These are phyloP conservation scores for Sycobia sp. DNA, from an alignment of 1,140 invertebrate genomes.

Conservation along the genomic window DNA sequence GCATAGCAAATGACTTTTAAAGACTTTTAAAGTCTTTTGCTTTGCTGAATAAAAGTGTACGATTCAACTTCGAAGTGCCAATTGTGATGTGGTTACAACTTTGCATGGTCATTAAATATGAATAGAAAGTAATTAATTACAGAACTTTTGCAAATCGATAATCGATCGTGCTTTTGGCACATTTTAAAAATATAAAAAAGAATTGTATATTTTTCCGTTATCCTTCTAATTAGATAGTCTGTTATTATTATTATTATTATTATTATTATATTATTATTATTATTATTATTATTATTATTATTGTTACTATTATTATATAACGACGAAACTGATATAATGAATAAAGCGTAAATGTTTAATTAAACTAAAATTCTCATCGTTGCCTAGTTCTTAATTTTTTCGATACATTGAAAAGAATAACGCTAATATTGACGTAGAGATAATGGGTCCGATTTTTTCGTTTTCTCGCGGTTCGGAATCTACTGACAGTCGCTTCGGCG, in stretches of 20 bases:
- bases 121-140: conserved; percentile 32
- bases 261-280: too few relatives aligned
- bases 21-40: conserved; percentile 36
- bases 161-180: conserved; percentile 34
- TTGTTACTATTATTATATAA: conserved; percentile 35
- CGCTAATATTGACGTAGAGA: conserved; percentile 7
- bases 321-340: conserved; percentile 32
- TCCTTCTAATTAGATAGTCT: conserved; percentile 34
- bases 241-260: too few relatives aligned
- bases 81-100: conserved; percentile 33
- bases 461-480: conserved; percentile 37
- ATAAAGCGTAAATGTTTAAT: conserved; percentile 33
- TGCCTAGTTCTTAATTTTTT: conserved; percentile 29
- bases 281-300: conserved; percentile 32
- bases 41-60: conserved; percentile 21
- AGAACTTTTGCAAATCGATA: conserved; percentile 29
- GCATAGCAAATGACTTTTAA: conserved; percentile 32
- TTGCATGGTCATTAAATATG: conserved; percentile 31
- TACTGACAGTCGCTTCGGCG: conserved; percentile 53
- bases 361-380: conserved; percentile 29
- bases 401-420: conserved; percentile 12
- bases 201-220: conserved; percentile 37
- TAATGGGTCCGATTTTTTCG: conserved; percentile 32
- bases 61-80: conserved; percentile 15
- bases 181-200: conserved; percentile 31